Conservation (phyloP, 1,140 invertebrate genomes). For the Nephotettix cincticeps region DNA sequence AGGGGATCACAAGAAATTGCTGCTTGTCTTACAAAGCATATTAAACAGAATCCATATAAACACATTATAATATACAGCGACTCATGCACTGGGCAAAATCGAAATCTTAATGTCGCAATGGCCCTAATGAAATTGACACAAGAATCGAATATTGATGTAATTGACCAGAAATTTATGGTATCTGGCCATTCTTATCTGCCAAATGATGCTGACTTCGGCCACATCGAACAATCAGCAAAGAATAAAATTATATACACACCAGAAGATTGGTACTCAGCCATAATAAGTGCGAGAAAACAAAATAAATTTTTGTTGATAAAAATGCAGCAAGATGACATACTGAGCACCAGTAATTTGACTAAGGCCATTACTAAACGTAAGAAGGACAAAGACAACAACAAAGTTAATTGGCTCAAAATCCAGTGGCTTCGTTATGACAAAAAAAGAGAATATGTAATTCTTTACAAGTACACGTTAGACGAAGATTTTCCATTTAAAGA, state of each 20-base stretch:
- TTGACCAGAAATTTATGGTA: conserved; percentile 29
- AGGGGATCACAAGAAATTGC: conserved; percentile 36
- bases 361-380: conserved; percentile 25
- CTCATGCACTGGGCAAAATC: conserved; percentile 32
- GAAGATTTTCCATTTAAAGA: conserved; percentile 16
- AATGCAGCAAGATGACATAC: neutral
- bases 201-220: conserved; percentile 28
- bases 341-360: neutral
- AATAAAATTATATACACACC: conserved; percentile 22
- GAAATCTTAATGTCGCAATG: conserved; percentile 32
- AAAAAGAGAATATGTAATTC: neutral
- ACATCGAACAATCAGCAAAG: conserved; percentile 20
- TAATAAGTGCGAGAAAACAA: conserved; percentile 4
- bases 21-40: conserved; percentile 20
- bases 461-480: conserved; percentile 11
- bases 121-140: conserved; percentile 32
- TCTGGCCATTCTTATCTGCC: conserved; percentile 25
- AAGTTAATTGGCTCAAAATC: conserved; percentile 26
- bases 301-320: conserved; percentile 26
- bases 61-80: conserved; percentile 25
- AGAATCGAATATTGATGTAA: conserved; percentile 24
- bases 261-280: conserved; percentile 18
- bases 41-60: neutral
- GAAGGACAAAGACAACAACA: conserved; percentile 1
- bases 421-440: conserved; percentile 21